Conservation (phyloP, 2,797 vertebrate genomes). For the Fringilla coelebs region DNA sequence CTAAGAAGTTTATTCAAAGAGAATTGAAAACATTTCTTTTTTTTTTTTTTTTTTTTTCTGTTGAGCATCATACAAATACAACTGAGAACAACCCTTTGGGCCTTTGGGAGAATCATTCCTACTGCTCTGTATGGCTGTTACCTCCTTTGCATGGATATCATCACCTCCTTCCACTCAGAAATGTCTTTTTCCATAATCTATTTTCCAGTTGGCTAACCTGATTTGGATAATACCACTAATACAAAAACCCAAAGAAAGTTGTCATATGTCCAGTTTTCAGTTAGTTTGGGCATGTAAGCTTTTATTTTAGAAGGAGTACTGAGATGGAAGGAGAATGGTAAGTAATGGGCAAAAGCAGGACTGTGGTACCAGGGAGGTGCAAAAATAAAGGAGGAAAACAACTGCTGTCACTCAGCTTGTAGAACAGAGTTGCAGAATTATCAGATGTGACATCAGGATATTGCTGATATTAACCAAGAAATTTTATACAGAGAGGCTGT, state of each 20-base stretch:
- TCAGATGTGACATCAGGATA: neutral
- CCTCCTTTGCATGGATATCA: neutral
- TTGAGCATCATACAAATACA: neutral
- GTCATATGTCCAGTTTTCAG: neutral
- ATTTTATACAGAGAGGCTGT: neutral
- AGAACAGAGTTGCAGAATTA: neutral
- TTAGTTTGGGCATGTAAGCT: neutral
- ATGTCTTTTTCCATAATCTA: neutral
- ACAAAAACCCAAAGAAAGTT: neutral
- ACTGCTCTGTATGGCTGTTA: neutral
- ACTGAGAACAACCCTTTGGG: neutral
- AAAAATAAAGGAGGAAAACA: neutral
- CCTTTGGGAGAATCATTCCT: neutral
- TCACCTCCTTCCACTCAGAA: neutral
- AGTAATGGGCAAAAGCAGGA: neutral
- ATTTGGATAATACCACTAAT: neutral
- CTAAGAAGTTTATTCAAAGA: neutral
- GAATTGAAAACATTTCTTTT: neutral
- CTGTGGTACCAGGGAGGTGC: neutral
- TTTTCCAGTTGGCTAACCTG: neutral
- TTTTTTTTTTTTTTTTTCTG: neutral
- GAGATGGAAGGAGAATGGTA: neutral
- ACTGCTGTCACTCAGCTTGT: accelerated
- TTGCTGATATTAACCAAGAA: neutral
- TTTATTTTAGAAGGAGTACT: neutral